Conservation (phyloP, 2,888 invertebrate genomes). For the Lumbricus terrestris region DNA sequence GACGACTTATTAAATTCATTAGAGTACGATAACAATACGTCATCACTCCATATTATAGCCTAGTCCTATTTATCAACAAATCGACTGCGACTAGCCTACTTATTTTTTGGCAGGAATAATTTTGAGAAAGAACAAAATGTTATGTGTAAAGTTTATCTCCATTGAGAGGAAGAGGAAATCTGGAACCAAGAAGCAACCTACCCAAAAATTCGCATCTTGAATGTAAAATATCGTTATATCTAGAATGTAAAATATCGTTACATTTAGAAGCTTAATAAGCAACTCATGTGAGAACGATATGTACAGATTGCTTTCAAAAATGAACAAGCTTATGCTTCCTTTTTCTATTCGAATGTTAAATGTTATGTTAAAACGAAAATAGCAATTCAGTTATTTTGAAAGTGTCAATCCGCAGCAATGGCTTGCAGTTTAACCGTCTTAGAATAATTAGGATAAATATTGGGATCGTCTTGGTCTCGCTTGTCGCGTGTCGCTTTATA, state of each 20-base stretch:
- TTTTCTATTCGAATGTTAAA: not conserved
- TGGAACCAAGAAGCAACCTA: not conserved
- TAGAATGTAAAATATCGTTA: not conserved
- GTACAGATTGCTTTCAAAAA: not conserved
- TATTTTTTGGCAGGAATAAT: not conserved
- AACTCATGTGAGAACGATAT: not conserved
- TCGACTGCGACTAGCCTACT: not conserved
- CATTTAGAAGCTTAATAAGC: not conserved
- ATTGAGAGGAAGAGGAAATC: not conserved
- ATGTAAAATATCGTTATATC: no score
- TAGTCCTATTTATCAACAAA: no score
- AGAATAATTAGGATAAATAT: not conserved
- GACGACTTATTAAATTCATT: no score
- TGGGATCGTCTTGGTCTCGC: not conserved
- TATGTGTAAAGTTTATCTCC: not conserved
- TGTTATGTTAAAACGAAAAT: not conserved
- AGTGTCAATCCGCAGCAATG: not conserved
- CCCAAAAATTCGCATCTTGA: no score
- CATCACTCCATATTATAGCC: no score
- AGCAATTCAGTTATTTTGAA: not conserved
- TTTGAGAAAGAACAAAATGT: not conserved
- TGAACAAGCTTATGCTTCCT: not conserved
- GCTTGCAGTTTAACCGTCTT: not conserved
- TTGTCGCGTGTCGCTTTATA: not conserved
- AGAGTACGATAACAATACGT: no score